These are phyloP conservation scores for Sinodicranocentrus sp. DNA, from an alignment of 2,888 invertebrate species.

Conservation along the genomic window DNA sequence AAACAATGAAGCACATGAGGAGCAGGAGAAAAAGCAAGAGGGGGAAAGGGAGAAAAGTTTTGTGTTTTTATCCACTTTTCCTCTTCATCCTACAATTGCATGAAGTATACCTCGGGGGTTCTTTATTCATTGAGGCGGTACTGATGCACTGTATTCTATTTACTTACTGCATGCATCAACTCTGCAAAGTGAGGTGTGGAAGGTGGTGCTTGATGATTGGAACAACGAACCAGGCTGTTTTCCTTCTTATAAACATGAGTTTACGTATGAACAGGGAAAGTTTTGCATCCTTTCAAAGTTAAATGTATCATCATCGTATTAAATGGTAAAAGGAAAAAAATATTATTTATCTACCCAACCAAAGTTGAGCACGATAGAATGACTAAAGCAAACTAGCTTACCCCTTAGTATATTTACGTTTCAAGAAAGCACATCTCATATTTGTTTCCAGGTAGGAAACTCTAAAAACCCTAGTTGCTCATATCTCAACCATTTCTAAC, in stretches of 20 bases:
- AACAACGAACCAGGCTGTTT: not conserved
- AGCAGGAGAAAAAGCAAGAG: conserved; percentile 20
- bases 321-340: no score
- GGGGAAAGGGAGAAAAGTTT: conserved; percentile 31
- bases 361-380: no score
- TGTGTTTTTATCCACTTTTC: conserved; percentile 47
- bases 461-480: no score
- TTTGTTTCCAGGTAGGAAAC: no score
- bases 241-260: conserved; percentile 30
- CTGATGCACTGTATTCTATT: conserved; percentile 1
- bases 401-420: no score
- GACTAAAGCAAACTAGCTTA: no score
- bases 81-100: conserved; percentile 14
- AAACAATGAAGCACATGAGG: conserved; percentile 38
- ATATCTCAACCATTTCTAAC: no score
- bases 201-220: conserved; percentile 13
- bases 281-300: no score
- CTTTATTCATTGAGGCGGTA: conserved; percentile 36
- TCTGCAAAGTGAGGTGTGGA: not conserved
- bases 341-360: no score
- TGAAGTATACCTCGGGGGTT: conserved; percentile 36
- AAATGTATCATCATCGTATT: no score
- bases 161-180: conserved; percentile 32
- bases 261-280: not conserved
- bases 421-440: no score